A percentile compares a stretch with the other conserved stretches of the same genome.
Conservation (phyloP, 2,888 invertebrate genomes). For the Zhengitettix transpicula region DNA sequence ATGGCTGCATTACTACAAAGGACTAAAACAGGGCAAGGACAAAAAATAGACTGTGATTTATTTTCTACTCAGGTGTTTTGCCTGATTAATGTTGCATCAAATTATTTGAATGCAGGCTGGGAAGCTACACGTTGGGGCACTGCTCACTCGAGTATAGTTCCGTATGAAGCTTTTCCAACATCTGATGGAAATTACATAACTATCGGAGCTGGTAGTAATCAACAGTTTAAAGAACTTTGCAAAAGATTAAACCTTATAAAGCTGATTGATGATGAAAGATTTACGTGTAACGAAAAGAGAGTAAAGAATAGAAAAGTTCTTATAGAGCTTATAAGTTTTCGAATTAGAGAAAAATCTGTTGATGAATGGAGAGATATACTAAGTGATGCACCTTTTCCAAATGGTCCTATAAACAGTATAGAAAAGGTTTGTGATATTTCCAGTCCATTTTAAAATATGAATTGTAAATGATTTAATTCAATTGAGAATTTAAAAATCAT, state of each 20-base stretch:
- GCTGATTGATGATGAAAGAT: slow-evolving; percentile 45
- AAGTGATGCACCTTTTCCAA: slow-evolving; percentile 61
- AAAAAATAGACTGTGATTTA: slow-evolving; percentile 87
- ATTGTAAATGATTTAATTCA: not conserved
- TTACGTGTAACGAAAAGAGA: slow-evolving; percentile 51
- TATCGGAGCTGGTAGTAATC: slow-evolving; percentile 73
- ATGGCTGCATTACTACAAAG: slow-evolving; percentile 75
- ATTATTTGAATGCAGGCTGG: slow-evolving; percentile 70
- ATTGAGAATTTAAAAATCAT: not conserved
- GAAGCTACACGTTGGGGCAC: slow-evolving; percentile 79
- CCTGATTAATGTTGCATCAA: slow-evolving; percentile 76
- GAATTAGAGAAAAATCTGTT: slow-evolving; percentile 47
- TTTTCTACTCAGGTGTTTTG: slow-evolving; percentile 80
- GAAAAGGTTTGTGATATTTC: slow-evolving; percentile 30
- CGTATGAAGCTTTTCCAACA: slow-evolving; percentile 80
- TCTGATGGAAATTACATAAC: slow-evolving; percentile 63
- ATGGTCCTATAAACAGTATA: slow-evolving; percentile 79
- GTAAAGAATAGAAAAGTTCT: slow-evolving; percentile 60
- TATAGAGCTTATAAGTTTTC: slow-evolving; percentile 39
- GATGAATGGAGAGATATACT: slow-evolving; percentile 59
- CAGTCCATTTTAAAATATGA: not conserved
- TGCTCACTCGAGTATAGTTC: slow-evolving; percentile 85
- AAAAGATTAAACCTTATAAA: slow-evolving; percentile 39
- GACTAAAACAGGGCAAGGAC: slow-evolving; percentile 61
- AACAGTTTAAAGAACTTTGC: slow-evolving; percentile 61